Evolutionary conservation across 2,797 vertebrate species (phyloP).

Genomic region (Aplochiton taeniatus): DNA sequence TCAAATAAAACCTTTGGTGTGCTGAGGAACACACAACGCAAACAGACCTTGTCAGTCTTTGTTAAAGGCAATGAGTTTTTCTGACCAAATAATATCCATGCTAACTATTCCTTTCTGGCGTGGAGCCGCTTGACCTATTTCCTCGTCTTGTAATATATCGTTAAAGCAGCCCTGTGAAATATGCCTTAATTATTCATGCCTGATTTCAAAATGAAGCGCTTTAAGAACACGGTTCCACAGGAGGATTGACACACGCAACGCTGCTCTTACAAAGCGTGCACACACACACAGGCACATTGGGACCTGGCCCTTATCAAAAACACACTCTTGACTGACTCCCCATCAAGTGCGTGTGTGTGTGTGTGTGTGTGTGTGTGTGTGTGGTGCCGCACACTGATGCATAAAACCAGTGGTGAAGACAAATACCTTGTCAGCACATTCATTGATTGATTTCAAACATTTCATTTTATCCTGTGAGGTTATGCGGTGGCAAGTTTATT

Average conservation of each 20-base stretch:
- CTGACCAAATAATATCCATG: constrained; percentile 62
- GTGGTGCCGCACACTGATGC: too few relatives aligned
- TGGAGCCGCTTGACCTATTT: constrained; percentile 77
- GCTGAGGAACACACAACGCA: too few relatives aligned
- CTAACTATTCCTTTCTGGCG: constrained; percentile 59
- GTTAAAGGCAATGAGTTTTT: constrained; percentile 34
- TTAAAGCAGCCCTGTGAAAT: constrained; percentile 76
- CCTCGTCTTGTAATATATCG: constrained; percentile 73
- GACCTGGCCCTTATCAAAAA: constrained; percentile 42
- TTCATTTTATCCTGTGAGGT: constrained; percentile 73
- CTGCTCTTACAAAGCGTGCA: constrained; percentile 64
- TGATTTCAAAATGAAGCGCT: constrained; percentile 80
- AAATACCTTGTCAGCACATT: constrained; percentile 79
- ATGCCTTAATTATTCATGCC: constrained; percentile 82
- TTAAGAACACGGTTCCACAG: constrained; percentile 75
- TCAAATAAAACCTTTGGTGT: too few relatives aligned
- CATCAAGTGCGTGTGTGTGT: constrained; percentile 60
- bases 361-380: too few relatives aligned
- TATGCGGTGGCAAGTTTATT: constrained; percentile 75
- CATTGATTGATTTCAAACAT: constrained; percentile 81
- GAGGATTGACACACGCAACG: constrained; percentile 77
- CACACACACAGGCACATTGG: constrained; percentile 66
- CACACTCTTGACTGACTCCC: constrained; percentile 71
- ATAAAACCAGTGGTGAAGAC: constrained; percentile 76
- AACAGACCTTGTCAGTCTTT: background rate